phyloP scores from a whole-genome alignment of 2,113 vertebrate genomes.

The Epinephelus fuscoguttatus region DNA sequence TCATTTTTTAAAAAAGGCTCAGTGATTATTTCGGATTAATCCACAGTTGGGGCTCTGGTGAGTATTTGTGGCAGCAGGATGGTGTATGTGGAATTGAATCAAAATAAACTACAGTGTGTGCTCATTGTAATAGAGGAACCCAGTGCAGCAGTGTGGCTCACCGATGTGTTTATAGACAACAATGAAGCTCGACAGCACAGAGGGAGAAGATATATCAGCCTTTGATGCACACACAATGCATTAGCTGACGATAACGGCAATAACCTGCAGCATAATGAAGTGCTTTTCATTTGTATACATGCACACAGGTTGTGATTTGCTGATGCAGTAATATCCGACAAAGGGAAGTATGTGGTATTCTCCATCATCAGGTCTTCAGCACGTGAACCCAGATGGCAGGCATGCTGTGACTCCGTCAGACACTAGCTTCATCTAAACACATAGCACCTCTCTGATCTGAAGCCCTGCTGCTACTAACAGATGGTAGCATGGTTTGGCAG shows the following conservation, averaged over 20 bases:
- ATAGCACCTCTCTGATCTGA: slow-evolving; percentile 19
- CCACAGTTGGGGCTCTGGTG: not conserved
- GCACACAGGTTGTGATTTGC: not conserved
- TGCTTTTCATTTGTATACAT: not conserved
- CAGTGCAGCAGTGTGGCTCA: not conserved
- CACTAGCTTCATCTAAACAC: slow-evolving; percentile 25
- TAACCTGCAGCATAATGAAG: not conserved
- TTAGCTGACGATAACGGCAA: not conserved
- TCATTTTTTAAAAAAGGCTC: not conserved
- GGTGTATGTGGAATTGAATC: not conserved
- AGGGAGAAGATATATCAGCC: not conserved
- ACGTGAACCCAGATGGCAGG: slow-evolving; percentile 29
- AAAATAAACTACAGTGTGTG: not conserved
- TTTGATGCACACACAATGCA: not conserved
- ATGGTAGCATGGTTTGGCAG: slow-evolving; percentile 52
- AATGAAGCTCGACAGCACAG: not conserved
- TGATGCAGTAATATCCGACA: not conserved
- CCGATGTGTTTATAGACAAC: not conserved
- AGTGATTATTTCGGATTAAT: not conserved
- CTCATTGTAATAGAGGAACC: not conserved
- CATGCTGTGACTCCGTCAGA: slow-evolving; percentile 36
- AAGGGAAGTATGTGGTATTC: not conserved
- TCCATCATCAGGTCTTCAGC: not conserved
- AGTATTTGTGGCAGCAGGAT: not conserved
- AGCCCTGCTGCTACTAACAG: slow-evolving; percentile 55